These are phyloP conservation scores for Vesta saturnalis DNA, from an alignment of 2,888 invertebrate genomes.

Conservation along the genomic window DNA sequence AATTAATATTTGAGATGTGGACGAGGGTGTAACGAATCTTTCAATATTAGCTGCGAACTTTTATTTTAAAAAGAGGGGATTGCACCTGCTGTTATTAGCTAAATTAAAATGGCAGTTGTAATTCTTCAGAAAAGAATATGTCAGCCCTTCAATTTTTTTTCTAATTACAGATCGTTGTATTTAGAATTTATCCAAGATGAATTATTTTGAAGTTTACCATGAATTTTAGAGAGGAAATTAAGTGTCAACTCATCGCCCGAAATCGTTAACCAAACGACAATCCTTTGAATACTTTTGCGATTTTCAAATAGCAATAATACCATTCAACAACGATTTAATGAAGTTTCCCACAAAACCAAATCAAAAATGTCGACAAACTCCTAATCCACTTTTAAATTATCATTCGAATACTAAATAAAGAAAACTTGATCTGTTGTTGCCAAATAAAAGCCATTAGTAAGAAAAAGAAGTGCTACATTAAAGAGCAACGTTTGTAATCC, in stretches of 20 bases:
- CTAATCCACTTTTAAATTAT: constrained; percentile 1
- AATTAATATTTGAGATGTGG: constrained; percentile 70
- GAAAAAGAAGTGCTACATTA: constrained; percentile 37
- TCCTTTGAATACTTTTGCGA: constrained; percentile 37
- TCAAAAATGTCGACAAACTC: neutral
- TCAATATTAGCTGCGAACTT: constrained; percentile 39
- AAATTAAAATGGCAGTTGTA: constrained; percentile 39
- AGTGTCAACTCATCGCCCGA: constrained; percentile 46
- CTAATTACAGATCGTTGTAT: constrained; percentile 16
- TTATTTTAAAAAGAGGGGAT: constrained; percentile 34
- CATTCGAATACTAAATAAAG: neutral
- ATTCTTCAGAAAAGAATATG: constrained; percentile 28
- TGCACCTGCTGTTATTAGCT: constrained; percentile 40
- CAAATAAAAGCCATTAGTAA: constrained; percentile 45
- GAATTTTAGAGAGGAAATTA: constrained; percentile 46
- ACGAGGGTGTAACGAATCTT: constrained; percentile 55
- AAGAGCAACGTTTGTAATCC: constrained; percentile 32
- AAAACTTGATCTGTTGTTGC: constrained; percentile 27
- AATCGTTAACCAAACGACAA: constrained; percentile 30
- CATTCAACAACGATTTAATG: constrained; percentile 1
- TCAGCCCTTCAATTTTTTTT: constrained; percentile 16
- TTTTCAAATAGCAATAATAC: constrained; percentile 25
- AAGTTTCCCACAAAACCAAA: neutral
- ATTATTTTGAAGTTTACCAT: constrained; percentile 41
- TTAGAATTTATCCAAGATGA: constrained; percentile 29